Conservation (phyloP, 2,113 vertebrate genomes). For the Oryzias melastigma region DNA sequence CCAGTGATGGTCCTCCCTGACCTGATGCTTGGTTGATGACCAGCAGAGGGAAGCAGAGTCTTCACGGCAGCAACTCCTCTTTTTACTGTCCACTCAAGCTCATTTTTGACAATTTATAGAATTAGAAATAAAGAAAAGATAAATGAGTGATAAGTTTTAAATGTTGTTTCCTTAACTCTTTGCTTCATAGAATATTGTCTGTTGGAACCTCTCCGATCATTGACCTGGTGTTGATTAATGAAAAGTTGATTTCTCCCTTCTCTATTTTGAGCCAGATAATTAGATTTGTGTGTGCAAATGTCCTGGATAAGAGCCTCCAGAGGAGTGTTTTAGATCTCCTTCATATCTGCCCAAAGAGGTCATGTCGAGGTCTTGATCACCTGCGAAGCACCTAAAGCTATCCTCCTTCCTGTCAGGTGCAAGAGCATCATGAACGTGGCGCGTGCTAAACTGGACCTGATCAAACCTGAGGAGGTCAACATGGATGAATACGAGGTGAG, state of each 20-base stretch:
- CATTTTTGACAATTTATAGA: too few species aligned
- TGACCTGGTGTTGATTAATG: conserved; percentile 70
- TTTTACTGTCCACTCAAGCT: too few species aligned
- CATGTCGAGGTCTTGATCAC: conserved; percentile 51
- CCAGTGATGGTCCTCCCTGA: too few species aligned
- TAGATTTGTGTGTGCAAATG: conserved; percentile 69
- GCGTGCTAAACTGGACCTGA: conserved; percentile 93
- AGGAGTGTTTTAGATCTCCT: conserved; percentile 72
- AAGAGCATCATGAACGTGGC: conserved; percentile 97
- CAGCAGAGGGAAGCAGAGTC: conserved; percentile 61
- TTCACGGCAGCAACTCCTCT: too few species aligned
- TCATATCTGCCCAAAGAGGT: conserved; percentile 71
- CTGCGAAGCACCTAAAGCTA: conserved; percentile 45
- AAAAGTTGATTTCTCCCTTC: conserved; percentile 71
- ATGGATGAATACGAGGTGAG: conserved; percentile 95
- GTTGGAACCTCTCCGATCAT: conserved; percentile 57
- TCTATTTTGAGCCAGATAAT: conserved; percentile 77
- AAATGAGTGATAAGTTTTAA: not conserved
- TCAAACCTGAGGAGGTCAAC: conserved; percentile 95
- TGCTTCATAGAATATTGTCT: not conserved
- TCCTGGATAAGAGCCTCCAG: conserved; percentile 69
- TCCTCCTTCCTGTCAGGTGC: conserved; percentile 79
- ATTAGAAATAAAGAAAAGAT: too few species aligned
- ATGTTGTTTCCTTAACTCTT: not conserved
- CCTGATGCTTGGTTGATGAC: not conserved